These are phyloP conservation scores for Octonoba sinensis DNA, from an alignment of 2,888 invertebrate genomes.

Conservation along the genomic window DNA sequence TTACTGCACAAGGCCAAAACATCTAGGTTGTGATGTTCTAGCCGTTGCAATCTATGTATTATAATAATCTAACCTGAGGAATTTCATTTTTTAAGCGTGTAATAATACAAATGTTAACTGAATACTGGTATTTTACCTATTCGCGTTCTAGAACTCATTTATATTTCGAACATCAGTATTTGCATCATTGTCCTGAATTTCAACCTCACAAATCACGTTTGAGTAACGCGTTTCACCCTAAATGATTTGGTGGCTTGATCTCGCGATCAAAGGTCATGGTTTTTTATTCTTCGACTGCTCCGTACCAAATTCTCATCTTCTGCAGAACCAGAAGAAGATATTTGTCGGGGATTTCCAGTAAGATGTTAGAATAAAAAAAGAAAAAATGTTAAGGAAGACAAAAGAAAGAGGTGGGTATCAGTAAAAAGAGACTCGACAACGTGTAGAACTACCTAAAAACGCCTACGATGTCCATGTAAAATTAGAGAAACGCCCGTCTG, in stretches of 20 bases:
- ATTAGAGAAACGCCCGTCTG: slow-evolving; percentile 58
- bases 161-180: no score
- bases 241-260: neutral
- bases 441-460: slow-evolving; percentile 40
- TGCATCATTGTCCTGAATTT: no score
- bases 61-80: no score
- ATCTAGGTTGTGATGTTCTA: no score
- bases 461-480: slow-evolving; percentile 53
- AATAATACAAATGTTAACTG: no score
- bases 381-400: slow-evolving; percentile 28
- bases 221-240: slow-evolving; percentile 6
- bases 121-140: no score
- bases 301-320: neutral
- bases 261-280: neutral
- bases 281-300: neutral
- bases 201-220: neutral
- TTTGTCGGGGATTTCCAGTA: slow-evolving; percentile 36
- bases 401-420: slow-evolving; percentile 54
- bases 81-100: no score
- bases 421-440: slow-evolving; percentile 17
- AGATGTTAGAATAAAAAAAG: slow-evolving; percentile 11
- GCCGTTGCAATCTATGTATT: no score
- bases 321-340: slow-evolving; percentile 7
- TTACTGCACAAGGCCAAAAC: no score
- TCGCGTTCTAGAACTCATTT: no score